phyloP scores from a whole-genome alignment of 2,888 invertebrate genomes.

The Phymatocera aterrima region DNA sequence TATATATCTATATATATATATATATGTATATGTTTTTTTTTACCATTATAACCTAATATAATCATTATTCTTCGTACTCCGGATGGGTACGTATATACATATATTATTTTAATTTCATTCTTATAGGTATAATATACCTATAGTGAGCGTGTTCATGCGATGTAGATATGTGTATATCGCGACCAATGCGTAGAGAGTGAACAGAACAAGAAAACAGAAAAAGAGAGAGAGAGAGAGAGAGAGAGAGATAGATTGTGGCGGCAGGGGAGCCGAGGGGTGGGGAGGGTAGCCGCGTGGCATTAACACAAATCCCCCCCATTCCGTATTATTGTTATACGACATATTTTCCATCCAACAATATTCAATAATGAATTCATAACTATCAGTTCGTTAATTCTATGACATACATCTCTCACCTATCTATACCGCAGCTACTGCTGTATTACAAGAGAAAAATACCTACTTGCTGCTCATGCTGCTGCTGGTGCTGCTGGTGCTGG shows the following conservation, averaged over 20 bases:
- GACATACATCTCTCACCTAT: no score
- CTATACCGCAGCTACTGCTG: not conserved
- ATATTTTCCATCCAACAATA: not conserved
- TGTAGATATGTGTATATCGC: slow-evolving; percentile 42
- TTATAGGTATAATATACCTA: slow-evolving; percentile 24
- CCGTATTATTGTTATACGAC: not conserved
- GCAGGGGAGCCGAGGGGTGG: no score
- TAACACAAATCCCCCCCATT: not conserved
- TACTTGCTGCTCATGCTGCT: no score
- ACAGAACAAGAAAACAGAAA: slow-evolving; percentile 49
- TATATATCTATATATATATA: no score
- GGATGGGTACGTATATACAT: slow-evolving; percentile 37
- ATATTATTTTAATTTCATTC: slow-evolving; percentile 30
- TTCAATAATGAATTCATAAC: not conserved
- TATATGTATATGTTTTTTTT: no score
- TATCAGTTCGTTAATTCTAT: not conserved
- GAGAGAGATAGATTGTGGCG: slow-evolving; percentile 38
- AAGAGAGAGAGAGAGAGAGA: slow-evolving; percentile 48
- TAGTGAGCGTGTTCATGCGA: slow-evolving; percentile 23
- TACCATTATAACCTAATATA: not conserved
- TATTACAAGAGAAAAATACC: not conserved
- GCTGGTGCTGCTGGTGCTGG: no score
- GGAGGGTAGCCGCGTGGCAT: slow-evolving; percentile 57
- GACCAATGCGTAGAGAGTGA: slow-evolving; percentile 52
- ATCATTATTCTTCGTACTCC: not conserved